Evolutionary conservation across 2,888 invertebrate species (phyloP).

Genomic region (Andrena marginata): DNA sequence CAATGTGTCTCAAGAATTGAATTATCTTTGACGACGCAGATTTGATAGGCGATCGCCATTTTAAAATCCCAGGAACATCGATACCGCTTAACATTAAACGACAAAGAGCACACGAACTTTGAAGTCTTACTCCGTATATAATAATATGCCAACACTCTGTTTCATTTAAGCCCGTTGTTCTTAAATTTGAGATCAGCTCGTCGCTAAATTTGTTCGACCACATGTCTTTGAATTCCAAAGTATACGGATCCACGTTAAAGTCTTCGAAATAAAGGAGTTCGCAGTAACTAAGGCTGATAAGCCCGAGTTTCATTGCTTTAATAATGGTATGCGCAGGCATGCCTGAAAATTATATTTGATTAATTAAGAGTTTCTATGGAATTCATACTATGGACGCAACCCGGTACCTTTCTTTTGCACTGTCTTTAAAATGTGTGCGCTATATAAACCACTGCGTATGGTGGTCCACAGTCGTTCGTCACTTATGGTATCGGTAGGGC

Average conservation of each 20-base stretch:
- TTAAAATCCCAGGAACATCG: conserved; percentile 66
- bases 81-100: conserved; percentile 62
- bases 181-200: conserved; percentile 62
- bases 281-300: conserved; percentile 48
- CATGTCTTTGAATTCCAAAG: conserved; percentile 31
- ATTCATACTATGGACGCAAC: not conserved
- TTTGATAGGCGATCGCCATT: conserved; percentile 61
- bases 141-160: conserved; percentile 63
- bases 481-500: not conserved
- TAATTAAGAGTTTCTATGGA: conserved; percentile 1
- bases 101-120: conserved; percentile 51
- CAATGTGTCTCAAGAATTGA: conserved; percentile 62
- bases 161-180: conserved; percentile 54
- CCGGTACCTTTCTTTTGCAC: conserved; percentile 60
- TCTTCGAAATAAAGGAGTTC: conserved; percentile 62
- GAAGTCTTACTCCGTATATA: conserved; percentile 61
- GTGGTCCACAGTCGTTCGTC: conserved; percentile 36
- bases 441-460: conserved; percentile 69
- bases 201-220: conserved; percentile 42
- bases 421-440: conserved; percentile 53
- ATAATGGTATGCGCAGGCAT: conserved; percentile 58
- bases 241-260: conserved; percentile 43
- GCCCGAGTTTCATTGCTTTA: conserved; percentile 73
- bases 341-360: conserved; percentile 59
- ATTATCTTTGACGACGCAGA: conserved; percentile 46